A percentile compares a stretch with the other conserved stretches of the same genome.
phyloP scores from a whole-genome alignment of 2,113 vertebrate species.

The Ceratotherium simum region DNA sequence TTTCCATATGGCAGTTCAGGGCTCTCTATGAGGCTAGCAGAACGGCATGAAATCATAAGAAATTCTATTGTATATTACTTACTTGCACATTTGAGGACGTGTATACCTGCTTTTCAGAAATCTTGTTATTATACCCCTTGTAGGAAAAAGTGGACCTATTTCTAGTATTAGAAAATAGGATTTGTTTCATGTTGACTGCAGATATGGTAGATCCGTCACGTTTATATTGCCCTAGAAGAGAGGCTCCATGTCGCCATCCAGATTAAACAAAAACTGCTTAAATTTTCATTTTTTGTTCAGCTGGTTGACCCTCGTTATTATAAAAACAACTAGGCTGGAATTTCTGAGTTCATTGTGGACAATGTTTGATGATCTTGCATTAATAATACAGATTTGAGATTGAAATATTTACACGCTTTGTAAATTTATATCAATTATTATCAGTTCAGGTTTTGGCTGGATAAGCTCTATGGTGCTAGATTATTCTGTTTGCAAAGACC shows the following conservation, averaged over 20 bases:
- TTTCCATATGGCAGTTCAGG: background rate
- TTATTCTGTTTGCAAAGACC: constrained; percentile 57
- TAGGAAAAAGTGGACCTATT: background rate
- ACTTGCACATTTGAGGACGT: background rate
- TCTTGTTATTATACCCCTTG: background rate
- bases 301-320: background rate
- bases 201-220: background rate
- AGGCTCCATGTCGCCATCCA: background rate
- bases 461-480: background rate
- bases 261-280: constrained; percentile 45
- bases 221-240: background rate
- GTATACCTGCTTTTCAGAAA: background rate
- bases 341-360: background rate
- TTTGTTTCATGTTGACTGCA: background rate
- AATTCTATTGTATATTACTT: background rate
- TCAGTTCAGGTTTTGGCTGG: background rate
- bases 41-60: background rate
- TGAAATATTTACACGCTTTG: background rate
- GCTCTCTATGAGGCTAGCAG: background rate
- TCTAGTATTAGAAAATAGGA: background rate
- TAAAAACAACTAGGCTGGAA: constrained; percentile 37
- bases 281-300: background rate
- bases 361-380: background rate
- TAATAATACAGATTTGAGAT: background rate
- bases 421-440: background rate